These are phyloP conservation scores for Trichonephila clavipes DNA, from an alignment of 1,140 invertebrate species.

Conservation along the genomic window DNA sequence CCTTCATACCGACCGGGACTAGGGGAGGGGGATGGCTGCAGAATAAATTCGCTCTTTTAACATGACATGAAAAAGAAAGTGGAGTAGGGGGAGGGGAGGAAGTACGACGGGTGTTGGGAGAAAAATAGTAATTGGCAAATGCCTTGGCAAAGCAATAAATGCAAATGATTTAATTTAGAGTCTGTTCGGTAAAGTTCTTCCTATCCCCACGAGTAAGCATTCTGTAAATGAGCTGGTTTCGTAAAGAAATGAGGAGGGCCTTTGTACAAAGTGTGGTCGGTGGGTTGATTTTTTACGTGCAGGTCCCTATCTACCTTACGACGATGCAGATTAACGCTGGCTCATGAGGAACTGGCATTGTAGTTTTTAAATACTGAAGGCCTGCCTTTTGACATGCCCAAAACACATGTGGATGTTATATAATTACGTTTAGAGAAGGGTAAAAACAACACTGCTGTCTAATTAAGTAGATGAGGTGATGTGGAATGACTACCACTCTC, in stretches of 20 bases:
- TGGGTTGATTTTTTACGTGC: background rate
- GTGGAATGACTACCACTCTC: background rate
- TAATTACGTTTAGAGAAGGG: background rate
- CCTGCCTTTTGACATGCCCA: background rate
- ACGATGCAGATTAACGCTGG: background rate
- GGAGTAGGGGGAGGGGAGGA: background rate
- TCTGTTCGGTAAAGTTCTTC: constrained; percentile 67
- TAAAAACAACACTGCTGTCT: background rate
- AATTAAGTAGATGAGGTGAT: background rate
- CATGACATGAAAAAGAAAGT: constrained; percentile 71
- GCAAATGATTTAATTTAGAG: constrained; percentile 77
- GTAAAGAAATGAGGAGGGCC: background rate
- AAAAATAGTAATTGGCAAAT: constrained; percentile 76
- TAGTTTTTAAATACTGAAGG: background rate
- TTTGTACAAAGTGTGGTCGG: constrained; percentile 47
- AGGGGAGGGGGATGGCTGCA: background rate
- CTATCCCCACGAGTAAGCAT: constrained; percentile 68
- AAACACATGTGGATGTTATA: background rate
- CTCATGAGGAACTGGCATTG: background rate
- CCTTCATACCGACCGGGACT: constrained; percentile 48
- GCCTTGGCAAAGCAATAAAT: constrained; percentile 76
- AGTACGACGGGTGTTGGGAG: constrained; percentile 28
- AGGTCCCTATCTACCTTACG: background rate
- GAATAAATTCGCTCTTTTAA: constrained; percentile 76
- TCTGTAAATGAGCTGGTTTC: constrained; percentile 73